Evolutionary conservation across 2,113 vertebrate genomes (phyloP).

Genomic region (Taxidea taxus): DNA sequence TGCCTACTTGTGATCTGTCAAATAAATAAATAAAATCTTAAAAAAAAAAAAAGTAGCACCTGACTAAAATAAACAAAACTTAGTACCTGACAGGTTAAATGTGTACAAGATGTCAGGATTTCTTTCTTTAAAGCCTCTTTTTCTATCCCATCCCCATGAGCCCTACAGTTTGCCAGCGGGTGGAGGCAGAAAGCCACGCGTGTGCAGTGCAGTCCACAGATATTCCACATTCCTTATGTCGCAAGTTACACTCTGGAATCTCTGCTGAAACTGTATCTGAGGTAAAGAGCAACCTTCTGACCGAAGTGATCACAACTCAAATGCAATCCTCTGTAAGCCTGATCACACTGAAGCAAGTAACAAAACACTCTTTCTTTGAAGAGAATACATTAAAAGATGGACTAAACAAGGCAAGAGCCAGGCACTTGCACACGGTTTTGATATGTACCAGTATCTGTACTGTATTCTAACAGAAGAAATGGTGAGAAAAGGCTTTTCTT

Average conservation of each 20-base stretch:
- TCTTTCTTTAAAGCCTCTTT: not conserved
- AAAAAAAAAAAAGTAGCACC: not conserved
- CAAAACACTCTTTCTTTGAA: not conserved
- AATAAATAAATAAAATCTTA: too few species aligned
- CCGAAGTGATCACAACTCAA: not conserved
- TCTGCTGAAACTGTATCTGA: constrained; percentile 21
- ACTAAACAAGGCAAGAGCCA: not conserved
- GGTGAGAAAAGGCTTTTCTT: not conserved
- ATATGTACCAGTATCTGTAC: not conserved
- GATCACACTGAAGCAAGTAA: constrained; percentile 22
- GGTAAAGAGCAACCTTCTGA: not conserved
- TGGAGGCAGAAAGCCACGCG: not conserved
- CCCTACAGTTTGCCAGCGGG: not conserved
- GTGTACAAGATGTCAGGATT: not conserved
- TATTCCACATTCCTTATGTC: not conserved
- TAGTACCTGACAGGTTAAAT: not conserved
- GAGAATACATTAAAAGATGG: not conserved
- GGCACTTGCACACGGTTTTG: not conserved
- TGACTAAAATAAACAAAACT: not conserved
- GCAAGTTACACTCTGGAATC: not conserved
- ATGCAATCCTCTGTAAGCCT: not conserved
- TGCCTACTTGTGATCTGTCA: too few species aligned
- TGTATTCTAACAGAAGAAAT: constrained; percentile 33
- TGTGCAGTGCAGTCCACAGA: not conserved
- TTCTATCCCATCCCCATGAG: not conserved